Evolutionary conservation across 2,113 vertebrate species (phyloP).

Genomic region (Spheniscus mendiculus): DNA sequence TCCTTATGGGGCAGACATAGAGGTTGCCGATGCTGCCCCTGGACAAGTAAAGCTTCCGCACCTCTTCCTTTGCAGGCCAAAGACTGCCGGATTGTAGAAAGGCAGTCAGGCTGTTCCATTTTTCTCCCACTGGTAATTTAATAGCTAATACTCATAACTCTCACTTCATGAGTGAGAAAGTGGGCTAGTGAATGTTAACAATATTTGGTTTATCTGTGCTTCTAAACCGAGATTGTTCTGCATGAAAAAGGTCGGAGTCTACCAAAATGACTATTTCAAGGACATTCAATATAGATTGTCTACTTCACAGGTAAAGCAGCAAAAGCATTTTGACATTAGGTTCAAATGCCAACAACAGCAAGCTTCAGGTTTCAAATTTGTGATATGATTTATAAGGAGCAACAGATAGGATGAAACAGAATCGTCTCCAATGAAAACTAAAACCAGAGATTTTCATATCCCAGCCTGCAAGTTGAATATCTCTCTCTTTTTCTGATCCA

Average conservation of each 20-base stretch:
- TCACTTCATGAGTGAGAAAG: neutral
- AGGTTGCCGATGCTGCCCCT: neutral
- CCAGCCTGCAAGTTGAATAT: neutral
- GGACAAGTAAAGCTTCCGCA: neutral
- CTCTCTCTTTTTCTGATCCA: neutral
- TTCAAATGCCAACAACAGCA: constrained; percentile 36
- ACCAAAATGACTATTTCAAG: constrained; percentile 14
- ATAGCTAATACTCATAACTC: neutral
- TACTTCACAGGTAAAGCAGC: constrained; percentile 36
- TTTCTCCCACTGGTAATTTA: neutral
- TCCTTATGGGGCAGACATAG: neutral
- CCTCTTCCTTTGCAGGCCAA: neutral
- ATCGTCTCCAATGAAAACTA: neutral
- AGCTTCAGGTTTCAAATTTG: constrained; percentile 53
- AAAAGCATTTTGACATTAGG: constrained; percentile 43
- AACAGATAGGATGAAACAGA: neutral
- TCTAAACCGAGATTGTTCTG: neutral
- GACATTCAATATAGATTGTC: constrained; percentile 23
- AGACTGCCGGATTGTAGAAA: neutral
- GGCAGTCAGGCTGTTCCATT: neutral
- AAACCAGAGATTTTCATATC: neutral
- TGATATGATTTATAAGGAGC: neutral
- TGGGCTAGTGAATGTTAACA: neutral
- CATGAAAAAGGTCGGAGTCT: neutral
- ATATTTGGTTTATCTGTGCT: neutral